Evolutionary conservation across 2,888 invertebrate genomes (phyloP), one percentile per base, ranked within the genome.

Genomic region (Chironomus tentans): DNA sequence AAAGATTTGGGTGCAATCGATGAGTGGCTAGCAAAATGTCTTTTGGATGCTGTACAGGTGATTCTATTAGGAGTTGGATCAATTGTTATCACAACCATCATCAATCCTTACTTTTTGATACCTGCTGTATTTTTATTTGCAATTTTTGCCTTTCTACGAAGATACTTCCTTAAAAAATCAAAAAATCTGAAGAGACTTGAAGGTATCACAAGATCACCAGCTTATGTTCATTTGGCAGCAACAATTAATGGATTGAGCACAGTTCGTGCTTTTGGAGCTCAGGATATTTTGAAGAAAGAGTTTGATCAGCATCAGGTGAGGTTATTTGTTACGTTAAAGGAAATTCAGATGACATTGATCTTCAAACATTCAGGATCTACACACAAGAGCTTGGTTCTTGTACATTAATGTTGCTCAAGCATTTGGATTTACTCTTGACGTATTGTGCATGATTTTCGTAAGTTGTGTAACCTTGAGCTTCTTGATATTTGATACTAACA

Each of bases 1-100:
- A 95, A 94, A 82, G 95, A 95, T 82, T 89, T 94, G 81, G 93
- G 93, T 0, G 87, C 90, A 0, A 87, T 94, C 76, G 94, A 94
- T 80, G 93, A 94, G 80, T 84, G 91, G 70, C 82, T 93, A 62
- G 92, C 92, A 0, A 88, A 90, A 79, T 88, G 89, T 0, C 82
- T 90, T 18, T 81, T 92, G 38, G 91, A 92, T 80, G 88, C 91
- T 1, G 83, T 87, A 3, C 89, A 89, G 82, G 82, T 85, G 18
- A 80, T 82, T 4, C 78, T 86, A 76, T 80, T 81, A 79, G 84
- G 89, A 80, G 13, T 85, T 0, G 88, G 88, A 4, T 87, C 90
- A 2, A 81, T 92, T 13, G 80, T 87, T 0, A 86, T 92, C 1
- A 88, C 91, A 3, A 88, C 89, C 0, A 81, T 87, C 12, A 87